Evolutionary conservation across 2,113 vertebrate genomes (phyloP).

Genomic region (Cyanistes caeruleus): DNA sequence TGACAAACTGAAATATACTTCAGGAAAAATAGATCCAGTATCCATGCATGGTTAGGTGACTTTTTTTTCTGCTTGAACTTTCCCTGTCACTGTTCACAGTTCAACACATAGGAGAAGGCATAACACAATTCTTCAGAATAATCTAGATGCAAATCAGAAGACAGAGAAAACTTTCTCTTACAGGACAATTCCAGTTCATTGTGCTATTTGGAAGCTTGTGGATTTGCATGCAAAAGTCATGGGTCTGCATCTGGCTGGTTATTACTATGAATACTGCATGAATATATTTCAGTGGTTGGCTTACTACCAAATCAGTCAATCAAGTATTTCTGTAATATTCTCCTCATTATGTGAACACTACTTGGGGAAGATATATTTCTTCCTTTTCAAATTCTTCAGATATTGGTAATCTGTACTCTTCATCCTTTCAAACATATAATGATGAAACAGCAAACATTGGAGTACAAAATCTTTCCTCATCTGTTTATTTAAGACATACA

Average conservation of each 20-base stretch:
- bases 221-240: background rate
- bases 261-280: background rate
- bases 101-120: background rate
- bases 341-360: background rate
- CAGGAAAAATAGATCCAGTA: background rate
- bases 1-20: background rate
- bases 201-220: background rate
- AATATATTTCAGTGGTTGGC: background rate
- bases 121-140: background rate
- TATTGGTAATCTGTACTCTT: background rate
- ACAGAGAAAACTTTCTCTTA: background rate
- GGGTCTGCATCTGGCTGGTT: background rate
- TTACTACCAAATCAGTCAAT: background rate
- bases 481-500: background rate
- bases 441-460: background rate
- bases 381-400: background rate
- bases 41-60: background rate
- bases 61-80: constrained; percentile 34
- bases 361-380: background rate
- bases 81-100: background rate
- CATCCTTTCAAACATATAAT: background rate
- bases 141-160: background rate
- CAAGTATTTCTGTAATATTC: background rate
- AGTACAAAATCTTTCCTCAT: background rate
- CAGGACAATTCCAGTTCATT: background rate